Conservation (phyloP, 2,888 invertebrate genomes). For the Rhaphigaster nebulosa region DNA sequence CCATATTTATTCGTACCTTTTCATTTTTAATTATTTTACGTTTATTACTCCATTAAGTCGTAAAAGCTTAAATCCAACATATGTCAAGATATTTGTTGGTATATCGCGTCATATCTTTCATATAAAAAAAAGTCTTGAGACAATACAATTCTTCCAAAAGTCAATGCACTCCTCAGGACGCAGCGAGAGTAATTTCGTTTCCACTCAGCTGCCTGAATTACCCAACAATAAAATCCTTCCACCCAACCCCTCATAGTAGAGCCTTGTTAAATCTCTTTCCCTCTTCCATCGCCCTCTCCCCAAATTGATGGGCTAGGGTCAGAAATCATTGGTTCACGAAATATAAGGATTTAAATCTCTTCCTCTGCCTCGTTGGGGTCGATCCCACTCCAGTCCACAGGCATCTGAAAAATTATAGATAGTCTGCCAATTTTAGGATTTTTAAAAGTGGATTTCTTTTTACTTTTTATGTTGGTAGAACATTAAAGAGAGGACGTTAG, state of each 20-base stretch:
- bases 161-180: not conserved
- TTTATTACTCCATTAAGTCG: too few species aligned
- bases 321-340: not conserved
- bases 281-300: too few species aligned
- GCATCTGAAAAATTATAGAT: not conserved
- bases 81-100: too few species aligned
- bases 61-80: too few species aligned
- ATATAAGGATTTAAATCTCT: conserved; percentile 29
- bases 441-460: not conserved
- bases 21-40: too few species aligned
- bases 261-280: not conserved
- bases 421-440: not conserved
- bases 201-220: not conserved
- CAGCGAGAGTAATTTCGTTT: not conserved
- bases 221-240: conserved; percentile 2
- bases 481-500: not conserved
- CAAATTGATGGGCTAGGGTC: not conserved
- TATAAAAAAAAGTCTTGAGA: not conserved
- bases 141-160: not conserved
- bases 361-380: not conserved
- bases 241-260: not conserved
- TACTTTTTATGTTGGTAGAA: not conserved
- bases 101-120: not conserved
- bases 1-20: too few species aligned
- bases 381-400: not conserved